Percentiles rank a stretch among this genome's conserved stretches.
These are phyloP conservation scores for Petromus typicus DNA, from an alignment of 2,113 vertebrate species.

Conservation along the genomic window DNA sequence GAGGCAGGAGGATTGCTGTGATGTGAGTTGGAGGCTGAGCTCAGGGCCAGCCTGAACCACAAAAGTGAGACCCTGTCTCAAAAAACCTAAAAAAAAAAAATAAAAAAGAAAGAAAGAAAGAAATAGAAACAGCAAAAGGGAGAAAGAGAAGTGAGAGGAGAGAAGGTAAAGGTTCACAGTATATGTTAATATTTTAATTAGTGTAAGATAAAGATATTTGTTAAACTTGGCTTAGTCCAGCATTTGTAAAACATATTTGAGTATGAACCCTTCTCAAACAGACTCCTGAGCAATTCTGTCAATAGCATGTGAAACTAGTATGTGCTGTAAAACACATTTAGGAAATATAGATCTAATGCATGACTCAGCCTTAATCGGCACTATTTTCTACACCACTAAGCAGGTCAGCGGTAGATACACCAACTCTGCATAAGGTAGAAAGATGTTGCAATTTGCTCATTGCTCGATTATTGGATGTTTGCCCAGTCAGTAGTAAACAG, in stretches of 20 bases:
- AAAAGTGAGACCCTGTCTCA: too few species aligned
- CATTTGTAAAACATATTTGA: slow-evolving; percentile 23
- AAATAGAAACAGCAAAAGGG: too few species aligned
- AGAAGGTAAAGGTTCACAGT: background rate
- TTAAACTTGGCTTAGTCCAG: slow-evolving; percentile 2
- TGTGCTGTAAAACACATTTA: background rate
- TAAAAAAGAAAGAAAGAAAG: too few species aligned
- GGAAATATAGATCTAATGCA: background rate
- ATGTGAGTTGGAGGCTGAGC: too few species aligned
- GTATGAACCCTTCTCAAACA: background rate
- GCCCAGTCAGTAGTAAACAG: slow-evolving; percentile 68
- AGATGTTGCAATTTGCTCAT: slow-evolving; percentile 67
- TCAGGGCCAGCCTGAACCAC: too few species aligned
- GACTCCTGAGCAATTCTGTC: background rate
- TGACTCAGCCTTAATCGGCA: slow-evolving; percentile 12
- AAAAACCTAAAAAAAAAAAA: too few species aligned
- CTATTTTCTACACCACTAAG: slow-evolving; percentile 46
- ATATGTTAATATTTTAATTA: slow-evolving; percentile 27
- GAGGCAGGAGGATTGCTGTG: too few species aligned
- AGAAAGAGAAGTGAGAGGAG: too few species aligned
- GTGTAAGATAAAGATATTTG: slow-evolving; percentile 24
- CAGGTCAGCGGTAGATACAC: background rate
- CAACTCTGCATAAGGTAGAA: background rate
- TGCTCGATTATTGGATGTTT: slow-evolving; percentile 56
- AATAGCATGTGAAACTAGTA: background rate